phyloP scores from a whole-genome alignment of 92 coral and sea anemone genomes.

The Nematostella vectensis region DNA sequence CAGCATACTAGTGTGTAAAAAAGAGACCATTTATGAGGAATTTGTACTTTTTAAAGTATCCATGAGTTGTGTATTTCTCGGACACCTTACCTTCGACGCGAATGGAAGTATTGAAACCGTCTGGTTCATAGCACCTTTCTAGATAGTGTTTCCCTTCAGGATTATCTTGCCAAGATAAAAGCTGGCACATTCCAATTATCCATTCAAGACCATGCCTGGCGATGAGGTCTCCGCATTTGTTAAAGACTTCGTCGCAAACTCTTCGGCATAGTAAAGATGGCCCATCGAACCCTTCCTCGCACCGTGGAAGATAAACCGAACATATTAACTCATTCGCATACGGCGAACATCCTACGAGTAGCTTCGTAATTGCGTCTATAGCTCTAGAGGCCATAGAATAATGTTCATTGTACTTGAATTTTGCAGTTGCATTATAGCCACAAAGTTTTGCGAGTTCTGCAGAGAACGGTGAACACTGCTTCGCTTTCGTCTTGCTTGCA shows the following conservation, averaged over 20 bases:
- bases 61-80: no score
- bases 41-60: no score
- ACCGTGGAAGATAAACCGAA: slow-evolving; percentile 38
- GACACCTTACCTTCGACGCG: no score
- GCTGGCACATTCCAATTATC: slow-evolving; percentile 45
- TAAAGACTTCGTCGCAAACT: slow-evolving; percentile 45
- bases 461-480: neutral
- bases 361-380: slow-evolving; percentile 1
- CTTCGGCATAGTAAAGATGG: slow-evolving; percentile 42
- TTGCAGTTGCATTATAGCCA: slow-evolving; percentile 49
- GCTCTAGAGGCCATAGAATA: slow-evolving; percentile 25
- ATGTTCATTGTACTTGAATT: slow-evolving; percentile 17
- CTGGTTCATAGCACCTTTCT: slow-evolving; percentile 35
- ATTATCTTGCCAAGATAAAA: slow-evolving; percentile 23
- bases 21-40: no score
- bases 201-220: slow-evolving; percentile 19
- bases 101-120: slow-evolving; percentile 13
- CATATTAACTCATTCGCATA: slow-evolving; percentile 32
- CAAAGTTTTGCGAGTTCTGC: slow-evolving; percentile 30
- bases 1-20: no score
- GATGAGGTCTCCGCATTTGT: slow-evolving; percentile 26
- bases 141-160: slow-evolving; percentile 16
- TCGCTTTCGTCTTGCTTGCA: neutral
- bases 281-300: slow-evolving; percentile 28
- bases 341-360: slow-evolving; percentile 23